Conservation (phyloP, 2,797 vertebrate genomes). For the Macrochelys suwanniensis region DNA sequence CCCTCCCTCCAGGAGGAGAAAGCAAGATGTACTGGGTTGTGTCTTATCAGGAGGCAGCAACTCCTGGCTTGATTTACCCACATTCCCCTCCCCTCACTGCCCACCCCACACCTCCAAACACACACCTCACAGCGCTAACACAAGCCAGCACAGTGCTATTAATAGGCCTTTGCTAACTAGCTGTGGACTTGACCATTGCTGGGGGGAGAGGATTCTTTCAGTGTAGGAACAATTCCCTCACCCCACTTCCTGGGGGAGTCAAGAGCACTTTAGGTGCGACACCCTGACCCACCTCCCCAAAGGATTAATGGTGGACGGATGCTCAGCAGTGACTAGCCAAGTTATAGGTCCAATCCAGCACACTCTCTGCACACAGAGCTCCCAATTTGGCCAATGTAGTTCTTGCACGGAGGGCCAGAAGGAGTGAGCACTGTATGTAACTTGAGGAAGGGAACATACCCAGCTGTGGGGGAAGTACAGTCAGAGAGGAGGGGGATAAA, state of each 20-base stretch:
- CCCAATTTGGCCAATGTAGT: neutral
- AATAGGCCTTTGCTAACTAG: neutral
- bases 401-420: neutral
- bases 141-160: neutral
- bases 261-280: neutral
- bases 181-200: neutral
- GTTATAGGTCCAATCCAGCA: neutral
- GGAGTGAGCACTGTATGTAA: neutral
- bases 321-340: neutral
- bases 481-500: neutral
- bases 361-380: neutral
- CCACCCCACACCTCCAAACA: neutral
- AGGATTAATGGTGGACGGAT: neutral
- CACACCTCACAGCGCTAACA: neutral
- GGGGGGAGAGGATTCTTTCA: neutral
- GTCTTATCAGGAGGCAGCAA: neutral
- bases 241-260: neutral
- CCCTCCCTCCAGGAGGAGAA: constrained; percentile 47
- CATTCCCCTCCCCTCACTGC: neutral
- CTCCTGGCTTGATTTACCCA: neutral
- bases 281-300: neutral
- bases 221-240: neutral
- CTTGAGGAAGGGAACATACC: neutral
- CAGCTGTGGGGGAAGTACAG: rapidly evolving
- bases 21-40: constrained; percentile 34